A percentile compares a stretch with the other conserved stretches of the same genome.
These are phyloP conservation scores for Pteruthius melanotis DNA, from an alignment of 2,113 vertebrate genomes.

Conservation along the genomic window DNA sequence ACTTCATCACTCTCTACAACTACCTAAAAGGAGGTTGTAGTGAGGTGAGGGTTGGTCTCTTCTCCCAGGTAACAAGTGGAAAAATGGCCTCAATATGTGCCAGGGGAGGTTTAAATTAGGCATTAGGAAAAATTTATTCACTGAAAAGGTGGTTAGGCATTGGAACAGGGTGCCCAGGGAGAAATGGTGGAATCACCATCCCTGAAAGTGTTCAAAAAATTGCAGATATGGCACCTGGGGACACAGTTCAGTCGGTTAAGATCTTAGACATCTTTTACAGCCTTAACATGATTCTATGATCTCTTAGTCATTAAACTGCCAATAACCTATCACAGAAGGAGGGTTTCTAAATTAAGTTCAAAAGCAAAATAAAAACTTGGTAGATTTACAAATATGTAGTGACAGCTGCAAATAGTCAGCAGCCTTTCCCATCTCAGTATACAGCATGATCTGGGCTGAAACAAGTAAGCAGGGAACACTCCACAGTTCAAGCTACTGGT, in stretches of 20 bases:
- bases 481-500: neutral
- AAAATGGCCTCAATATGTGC: neutral
- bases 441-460: neutral
- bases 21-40: neutral
- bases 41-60: neutral
- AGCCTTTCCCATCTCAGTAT: neutral
- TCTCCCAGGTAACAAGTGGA: neutral
- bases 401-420: neutral
- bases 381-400: neutral
- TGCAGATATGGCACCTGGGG: neutral
- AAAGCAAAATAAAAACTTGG: neutral
- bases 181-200: neutral
- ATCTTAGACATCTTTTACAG: neutral
- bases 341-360: neutral
- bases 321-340: neutral
- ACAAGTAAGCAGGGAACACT: fast-evolving
- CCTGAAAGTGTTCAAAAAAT: neutral
- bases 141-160: neutral
- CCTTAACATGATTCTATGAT: neutral
- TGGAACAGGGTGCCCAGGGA: neutral
- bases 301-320: neutral
- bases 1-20: neutral
- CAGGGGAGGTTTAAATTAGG: neutral
- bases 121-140: neutral
- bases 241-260: neutral